Evolutionary conservation across 2,113 vertebrate species (phyloP).

Genomic region (Caranx melampygus): DNA sequence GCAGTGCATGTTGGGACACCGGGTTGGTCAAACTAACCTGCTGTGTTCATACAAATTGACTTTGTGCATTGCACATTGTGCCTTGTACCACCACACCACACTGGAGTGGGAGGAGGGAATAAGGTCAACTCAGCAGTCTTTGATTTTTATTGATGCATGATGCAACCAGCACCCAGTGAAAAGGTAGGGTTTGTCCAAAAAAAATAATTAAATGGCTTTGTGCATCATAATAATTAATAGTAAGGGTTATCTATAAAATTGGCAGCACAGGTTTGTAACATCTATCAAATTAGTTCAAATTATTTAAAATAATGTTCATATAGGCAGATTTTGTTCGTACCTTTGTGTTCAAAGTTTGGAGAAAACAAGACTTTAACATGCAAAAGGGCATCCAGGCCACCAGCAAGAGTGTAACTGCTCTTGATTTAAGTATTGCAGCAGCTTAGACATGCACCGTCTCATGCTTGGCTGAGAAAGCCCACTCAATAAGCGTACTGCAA

Average conservation of each 20-base stretch:
- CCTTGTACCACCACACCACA: not conserved
- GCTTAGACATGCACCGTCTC: slow-evolving; percentile 89
- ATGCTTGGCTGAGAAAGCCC: slow-evolving; percentile 85
- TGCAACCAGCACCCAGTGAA: slow-evolving; percentile 52
- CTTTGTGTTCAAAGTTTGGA: slow-evolving; percentile 19
- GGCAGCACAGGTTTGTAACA: slow-evolving; percentile 8
- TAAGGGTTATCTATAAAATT: slow-evolving; percentile 25
- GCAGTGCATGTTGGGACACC: not conserved
- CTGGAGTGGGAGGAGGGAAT: not conserved
- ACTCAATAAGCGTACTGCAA: slow-evolving; percentile 51
- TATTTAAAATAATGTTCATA: slow-evolving; percentile 20
- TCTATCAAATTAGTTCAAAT: slow-evolving; percentile 44
- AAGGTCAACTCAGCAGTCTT: slow-evolving; percentile 21
- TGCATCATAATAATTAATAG: slow-evolving; percentile 14
- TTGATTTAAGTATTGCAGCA: slow-evolving; percentile 69
- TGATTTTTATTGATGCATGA: slow-evolving; percentile 4
- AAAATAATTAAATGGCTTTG: not conserved
- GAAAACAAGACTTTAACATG: slow-evolving; percentile 33
- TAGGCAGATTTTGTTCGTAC: slow-evolving; percentile 22
- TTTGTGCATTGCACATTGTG: slow-evolving; percentile 1
- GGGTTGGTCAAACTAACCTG: not conserved
- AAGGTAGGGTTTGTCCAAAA: slow-evolving; percentile 63
- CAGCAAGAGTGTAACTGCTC: slow-evolving; percentile 64
- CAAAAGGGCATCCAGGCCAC: slow-evolving; percentile 61
- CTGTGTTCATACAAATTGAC: not conserved